Evolutionary conservation across 2,113 vertebrate species (phyloP), one percentile per base, ranked within the genome.

Genomic region (Rutilus rutilus): DNA sequence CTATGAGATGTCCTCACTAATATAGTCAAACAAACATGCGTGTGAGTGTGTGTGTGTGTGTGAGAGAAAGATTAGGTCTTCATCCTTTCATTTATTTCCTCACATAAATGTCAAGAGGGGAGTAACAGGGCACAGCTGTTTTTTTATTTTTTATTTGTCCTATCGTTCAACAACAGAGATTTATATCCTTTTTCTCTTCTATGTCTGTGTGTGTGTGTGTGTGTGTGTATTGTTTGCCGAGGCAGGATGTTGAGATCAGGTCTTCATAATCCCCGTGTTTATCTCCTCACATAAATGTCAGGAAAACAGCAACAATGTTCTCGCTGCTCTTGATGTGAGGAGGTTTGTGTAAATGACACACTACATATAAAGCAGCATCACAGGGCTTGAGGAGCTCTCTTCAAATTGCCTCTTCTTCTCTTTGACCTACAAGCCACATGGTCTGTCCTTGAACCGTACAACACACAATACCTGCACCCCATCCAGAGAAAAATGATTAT

Each of bases 231-330:
- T 59, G 50, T 36, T 54, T 69, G 25, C 21, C 6, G 27, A 33
- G 86, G 79, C 60, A 86, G 87, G 69, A 73, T 76, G 33, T 87
- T 85, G 78, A 65, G 87, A 88, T 89, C 87, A 87, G 87, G 86
- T 89, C 83, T 83, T 85, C 67, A 87, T 87, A 88, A 89, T 85
- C 73, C 69, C 57, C 64, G 45, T 87, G 86, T 90, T 90, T 88
- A 87, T 81, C 78, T 87, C 52, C 30, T 67, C 80, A 74, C 86
- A 87, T 84, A 84, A 89, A 88, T 57, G 74, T 83, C 64, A 74
- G 64, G 11, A 39, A 33, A 64, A 69, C 59, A 86, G 54, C 64
- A 59, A 69, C n/a, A 84, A 45, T 79, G 36, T 39, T 79, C 6
- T 59, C 23, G 1, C n/a, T 65, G 78, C n/a, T 27, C 60, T 47